phyloP scores from a whole-genome alignment of 64 coral and sea anemone genomes.

The Orbicella faveolata region DNA sequence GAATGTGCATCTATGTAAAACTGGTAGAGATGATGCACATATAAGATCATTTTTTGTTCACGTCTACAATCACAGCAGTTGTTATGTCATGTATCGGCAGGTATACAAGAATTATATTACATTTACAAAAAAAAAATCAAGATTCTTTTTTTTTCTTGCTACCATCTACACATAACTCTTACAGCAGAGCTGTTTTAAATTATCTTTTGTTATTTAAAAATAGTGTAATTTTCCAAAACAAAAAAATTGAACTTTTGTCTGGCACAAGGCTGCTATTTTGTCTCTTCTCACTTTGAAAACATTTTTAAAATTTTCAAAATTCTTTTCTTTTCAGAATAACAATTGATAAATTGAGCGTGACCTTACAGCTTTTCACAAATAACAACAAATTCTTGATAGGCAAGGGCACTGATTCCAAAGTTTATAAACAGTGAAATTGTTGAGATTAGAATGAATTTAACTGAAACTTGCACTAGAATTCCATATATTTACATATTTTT shows the following conservation, averaged over 20 bases:
- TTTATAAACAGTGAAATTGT: background rate
- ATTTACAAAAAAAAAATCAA: background rate
- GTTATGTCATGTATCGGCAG: background rate
- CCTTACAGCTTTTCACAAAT: background rate
- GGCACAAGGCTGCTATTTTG: background rate
- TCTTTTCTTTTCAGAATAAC: background rate
- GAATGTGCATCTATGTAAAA: background rate
- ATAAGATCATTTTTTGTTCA: background rate
- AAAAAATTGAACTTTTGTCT: background rate
- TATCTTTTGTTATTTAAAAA: background rate
- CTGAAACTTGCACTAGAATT: background rate
- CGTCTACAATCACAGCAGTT: background rate
- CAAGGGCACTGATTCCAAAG: background rate
- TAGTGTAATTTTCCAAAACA: background rate
- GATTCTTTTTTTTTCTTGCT: background rate
- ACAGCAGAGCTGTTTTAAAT: background rate
- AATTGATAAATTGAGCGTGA: background rate
- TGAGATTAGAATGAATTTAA: background rate
- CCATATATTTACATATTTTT: background rate
- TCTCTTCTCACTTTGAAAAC: background rate
- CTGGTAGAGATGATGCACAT: background rate
- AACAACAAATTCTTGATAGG: background rate
- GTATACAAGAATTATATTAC: background rate
- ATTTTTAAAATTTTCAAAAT: slow-evolving; percentile 12
- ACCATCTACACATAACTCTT: background rate